Percentiles rank a stretch among this genome's conserved stretches.
These are phyloP conservation scores for Neodiprion lecontei DNA, from an alignment of 1,140 invertebrate genomes.

Conservation along the genomic window DNA sequence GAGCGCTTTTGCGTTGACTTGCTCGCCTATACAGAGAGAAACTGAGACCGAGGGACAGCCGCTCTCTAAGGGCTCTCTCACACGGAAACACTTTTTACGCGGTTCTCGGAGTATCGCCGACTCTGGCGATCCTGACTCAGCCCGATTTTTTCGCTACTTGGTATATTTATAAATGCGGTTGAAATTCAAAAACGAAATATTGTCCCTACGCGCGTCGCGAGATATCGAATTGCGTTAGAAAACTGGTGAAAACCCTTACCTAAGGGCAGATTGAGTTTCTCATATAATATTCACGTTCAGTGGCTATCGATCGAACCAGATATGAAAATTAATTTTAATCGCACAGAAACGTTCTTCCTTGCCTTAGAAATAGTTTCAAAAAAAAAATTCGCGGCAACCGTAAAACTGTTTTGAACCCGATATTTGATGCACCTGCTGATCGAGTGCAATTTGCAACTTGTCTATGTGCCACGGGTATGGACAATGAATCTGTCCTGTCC, in stretches of 20 bases:
- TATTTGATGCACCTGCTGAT: neutral
- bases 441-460: neutral
- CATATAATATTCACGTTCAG: too few relatives aligned
- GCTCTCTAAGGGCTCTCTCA: neutral
- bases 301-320: neutral
- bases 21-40: slow-evolving; percentile 22
- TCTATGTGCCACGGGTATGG: neutral
- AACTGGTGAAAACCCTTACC: too few relatives aligned
- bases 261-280: too few relatives aligned
- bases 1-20: slow-evolving; percentile 49
- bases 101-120: too few relatives aligned
- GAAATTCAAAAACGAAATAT: too few relatives aligned
- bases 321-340: neutral
- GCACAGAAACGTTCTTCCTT: too few relatives aligned
- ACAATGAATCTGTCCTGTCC: neutral
- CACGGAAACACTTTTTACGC: neutral
- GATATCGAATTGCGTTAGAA: too few relatives aligned
- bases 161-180: too few relatives aligned
- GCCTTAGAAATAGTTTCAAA: neutral
- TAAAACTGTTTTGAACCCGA: neutral
- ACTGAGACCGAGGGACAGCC: neutral
- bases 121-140: too few relatives aligned
- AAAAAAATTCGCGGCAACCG: neutral
- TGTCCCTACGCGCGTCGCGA: too few relatives aligned
- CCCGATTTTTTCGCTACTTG: too few relatives aligned